A percentile compares a stretch with the other conserved stretches of the same genome.
These are phyloP conservation scores for Nemotelus nigrinus DNA, from an alignment of 2,888 invertebrate species.

Conservation along the genomic window DNA sequence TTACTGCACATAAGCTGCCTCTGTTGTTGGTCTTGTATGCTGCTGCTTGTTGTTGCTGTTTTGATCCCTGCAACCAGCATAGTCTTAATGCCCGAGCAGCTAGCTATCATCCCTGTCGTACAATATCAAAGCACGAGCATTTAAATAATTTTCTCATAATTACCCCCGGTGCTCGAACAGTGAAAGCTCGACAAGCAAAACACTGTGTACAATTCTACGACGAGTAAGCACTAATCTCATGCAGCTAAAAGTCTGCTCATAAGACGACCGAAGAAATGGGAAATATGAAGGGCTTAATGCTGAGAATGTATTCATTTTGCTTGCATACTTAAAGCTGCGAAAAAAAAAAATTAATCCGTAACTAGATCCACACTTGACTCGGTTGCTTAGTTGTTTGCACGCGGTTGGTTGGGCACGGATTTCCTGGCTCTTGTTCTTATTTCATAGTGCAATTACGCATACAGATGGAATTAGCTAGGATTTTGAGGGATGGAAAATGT, in stretches of 20 bases:
- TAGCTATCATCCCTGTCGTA: neutral
- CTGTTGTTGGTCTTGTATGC: neutral
- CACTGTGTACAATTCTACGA: neutral
- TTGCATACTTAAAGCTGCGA: neutral
- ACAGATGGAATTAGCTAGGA: neutral
- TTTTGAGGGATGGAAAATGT: neutral
- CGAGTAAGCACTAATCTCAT: conserved; percentile 23
- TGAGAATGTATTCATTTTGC: conserved; percentile 7
- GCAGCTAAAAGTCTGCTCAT: conserved; percentile 12
- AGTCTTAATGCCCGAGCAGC: neutral
- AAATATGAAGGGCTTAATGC: conserved; percentile 1
- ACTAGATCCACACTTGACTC: conserved; percentile 9
- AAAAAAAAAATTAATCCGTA: conserved; percentile 1
- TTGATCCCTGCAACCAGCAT: neutral
- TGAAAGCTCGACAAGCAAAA: neutral
- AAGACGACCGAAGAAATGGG: neutral
- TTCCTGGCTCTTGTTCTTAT: neutral
- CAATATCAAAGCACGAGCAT: conserved; percentile 19
- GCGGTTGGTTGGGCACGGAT: conserved; percentile 2
- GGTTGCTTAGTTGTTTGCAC: neutral
- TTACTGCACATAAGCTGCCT: neutral
- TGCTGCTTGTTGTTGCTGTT: neutral
- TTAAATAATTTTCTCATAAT: conserved; percentile 45
- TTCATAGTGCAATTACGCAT: neutral
- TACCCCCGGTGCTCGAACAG: conserved; percentile 18